A percentile compares a stretch with the other conserved stretches of the same genome.
Conservation (phyloP, 2,113 vertebrate species). For the Macrotus californicus region DNA sequence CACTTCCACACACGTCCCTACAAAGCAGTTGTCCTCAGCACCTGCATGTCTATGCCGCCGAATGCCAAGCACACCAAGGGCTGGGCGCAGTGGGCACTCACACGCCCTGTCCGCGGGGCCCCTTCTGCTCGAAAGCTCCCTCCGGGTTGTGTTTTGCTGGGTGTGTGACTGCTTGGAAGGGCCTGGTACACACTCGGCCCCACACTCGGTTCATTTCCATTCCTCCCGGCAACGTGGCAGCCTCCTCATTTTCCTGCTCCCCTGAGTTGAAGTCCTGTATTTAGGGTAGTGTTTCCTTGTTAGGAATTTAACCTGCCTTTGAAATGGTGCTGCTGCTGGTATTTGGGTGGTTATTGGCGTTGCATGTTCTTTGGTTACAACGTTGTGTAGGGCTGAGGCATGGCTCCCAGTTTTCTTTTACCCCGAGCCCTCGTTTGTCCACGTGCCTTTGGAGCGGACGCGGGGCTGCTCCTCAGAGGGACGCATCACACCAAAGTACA, state of each 20-base stretch:
- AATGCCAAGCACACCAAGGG: background rate
- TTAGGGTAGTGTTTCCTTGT: slow-evolving; percentile 1
- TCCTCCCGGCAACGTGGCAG: background rate
- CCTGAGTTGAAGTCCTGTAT: background rate
- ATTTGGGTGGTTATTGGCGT: background rate
- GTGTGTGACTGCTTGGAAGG: background rate
- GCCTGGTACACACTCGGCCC: background rate
- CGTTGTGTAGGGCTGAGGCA: background rate
- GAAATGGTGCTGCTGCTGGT: background rate
- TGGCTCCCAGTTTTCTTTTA: background rate
- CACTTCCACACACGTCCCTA: background rate
- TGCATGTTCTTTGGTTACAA: background rate
- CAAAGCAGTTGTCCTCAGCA: background rate
- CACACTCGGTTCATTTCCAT: background rate
- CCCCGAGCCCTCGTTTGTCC: background rate
- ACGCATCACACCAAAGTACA: background rate
- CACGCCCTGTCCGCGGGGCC: accelerated
- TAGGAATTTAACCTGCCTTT: background rate
- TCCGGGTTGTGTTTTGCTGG: background rate
- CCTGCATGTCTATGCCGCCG: background rate
- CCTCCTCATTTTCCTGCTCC: background rate
- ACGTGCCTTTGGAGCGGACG: background rate
- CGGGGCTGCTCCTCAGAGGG: background rate
- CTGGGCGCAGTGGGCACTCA: background rate
- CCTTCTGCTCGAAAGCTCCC: background rate